These are phyloP conservation scores for Himantopus leucocephalus DNA, from an alignment of 2,113 vertebrate species.

Conservation along the genomic window DNA sequence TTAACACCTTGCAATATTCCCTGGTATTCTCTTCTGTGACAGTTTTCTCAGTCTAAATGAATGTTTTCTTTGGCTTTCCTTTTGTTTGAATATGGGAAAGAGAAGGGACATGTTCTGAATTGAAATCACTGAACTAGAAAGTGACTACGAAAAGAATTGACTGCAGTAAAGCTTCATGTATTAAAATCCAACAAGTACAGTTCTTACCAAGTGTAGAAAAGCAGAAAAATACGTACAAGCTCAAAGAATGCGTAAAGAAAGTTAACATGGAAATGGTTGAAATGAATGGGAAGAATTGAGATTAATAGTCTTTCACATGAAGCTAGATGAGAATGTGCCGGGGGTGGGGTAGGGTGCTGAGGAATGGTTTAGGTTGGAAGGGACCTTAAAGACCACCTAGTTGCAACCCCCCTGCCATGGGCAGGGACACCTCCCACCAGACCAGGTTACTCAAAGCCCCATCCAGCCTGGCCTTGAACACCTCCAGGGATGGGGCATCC, in stretches of 20 bases:
- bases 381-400: background rate
- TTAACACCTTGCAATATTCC: background rate
- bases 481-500: background rate
- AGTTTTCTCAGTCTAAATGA: background rate
- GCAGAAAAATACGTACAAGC: background rate
- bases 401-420: background rate
- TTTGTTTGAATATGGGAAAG: constrained; percentile 3
- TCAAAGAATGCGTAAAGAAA: background rate
- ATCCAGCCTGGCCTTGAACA: background rate
- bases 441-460: background rate
- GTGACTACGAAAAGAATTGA: background rate
- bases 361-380: background rate
- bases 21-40: background rate
- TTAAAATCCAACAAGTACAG: background rate
- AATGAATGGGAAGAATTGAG: background rate
- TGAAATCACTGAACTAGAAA: constrained; percentile 5
- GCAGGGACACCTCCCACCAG: background rate
- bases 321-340: background rate
- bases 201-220: background rate
- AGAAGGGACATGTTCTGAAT: background rate
- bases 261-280: background rate
- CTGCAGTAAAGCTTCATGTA: background rate
- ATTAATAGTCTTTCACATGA: background rate
- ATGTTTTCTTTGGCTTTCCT: constrained; percentile 3
- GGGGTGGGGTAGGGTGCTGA: background rate